Evolutionary conservation across 2,797 vertebrate species (phyloP), one percentile per base, ranked within the genome.

Genomic region (Brotula barbata): DNA sequence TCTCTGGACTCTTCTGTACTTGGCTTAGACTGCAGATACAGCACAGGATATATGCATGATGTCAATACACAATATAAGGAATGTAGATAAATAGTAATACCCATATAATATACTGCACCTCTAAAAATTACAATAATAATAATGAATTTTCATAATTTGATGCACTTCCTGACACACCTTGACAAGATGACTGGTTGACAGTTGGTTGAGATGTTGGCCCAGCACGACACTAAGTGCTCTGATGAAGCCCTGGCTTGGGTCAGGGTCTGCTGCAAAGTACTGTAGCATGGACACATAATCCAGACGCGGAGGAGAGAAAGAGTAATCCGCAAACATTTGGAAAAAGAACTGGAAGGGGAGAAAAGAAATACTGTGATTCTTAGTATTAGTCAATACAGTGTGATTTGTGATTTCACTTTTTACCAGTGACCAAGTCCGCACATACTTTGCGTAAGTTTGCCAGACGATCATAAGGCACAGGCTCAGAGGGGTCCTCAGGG

Each of bases 251-350:
- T 94, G 88, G 57, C 77, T 47, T 9, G 92, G 60, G 64, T 94
- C 83, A 0, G 91, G 88, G 57, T 96, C 91, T 4, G 89, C 85
- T 10, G 93, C 90, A 61, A 98, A 94, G 83, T 94, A 95, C 71
- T 93, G 91, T 41, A 98, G 85, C 94, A 95, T 95, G 40, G 87
- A 82, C 5, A 66, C 71, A 33, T 97, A 98, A 83, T 94, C 82
- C 28, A 97, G 82, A 44, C 52, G 81, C 17, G 90, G 71, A 1
- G 90, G 89, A 1, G 84, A 66, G 19, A 65, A 52, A 25, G 76
- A 79, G 37, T 36, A 76, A 82, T 94, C 90, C 0, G 82, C 91
- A 92, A 98, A 96, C 56, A 98, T 55, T 68, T 68, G 81, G 75
- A 96, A 97, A 85, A 97, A 94, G 79, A 96, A 94, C 95, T 98